These are phyloP conservation scores for Peromyscus maniculatus DNA, from an alignment of 2,113 vertebrate genomes.

Conservation along the genomic window DNA sequence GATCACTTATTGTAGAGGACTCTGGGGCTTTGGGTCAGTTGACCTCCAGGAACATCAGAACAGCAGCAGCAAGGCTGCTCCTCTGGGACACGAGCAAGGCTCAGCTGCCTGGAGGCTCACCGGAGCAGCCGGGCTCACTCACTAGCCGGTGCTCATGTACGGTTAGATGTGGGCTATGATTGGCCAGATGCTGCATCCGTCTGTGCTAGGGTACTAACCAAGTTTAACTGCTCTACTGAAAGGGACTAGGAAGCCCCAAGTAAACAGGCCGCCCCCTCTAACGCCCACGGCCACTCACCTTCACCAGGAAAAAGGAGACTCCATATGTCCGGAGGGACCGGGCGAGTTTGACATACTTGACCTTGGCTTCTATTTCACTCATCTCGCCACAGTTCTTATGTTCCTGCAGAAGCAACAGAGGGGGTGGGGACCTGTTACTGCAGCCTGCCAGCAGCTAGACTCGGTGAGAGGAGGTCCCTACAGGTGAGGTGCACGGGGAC, in stretches of 20 bases:
- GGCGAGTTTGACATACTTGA: slow-evolving; percentile 98
- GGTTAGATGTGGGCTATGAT: background rate
- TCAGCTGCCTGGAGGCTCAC: fast-evolving
- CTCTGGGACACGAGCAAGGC: background rate
- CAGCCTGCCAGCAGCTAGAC: background rate
- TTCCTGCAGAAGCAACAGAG: slow-evolving; percentile 88
- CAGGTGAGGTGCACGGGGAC: no score
- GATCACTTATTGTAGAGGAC: background rate
- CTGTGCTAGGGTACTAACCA: background rate
- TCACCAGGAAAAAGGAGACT: slow-evolving; percentile 98
- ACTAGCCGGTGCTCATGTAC: background rate
- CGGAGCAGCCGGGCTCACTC: background rate
- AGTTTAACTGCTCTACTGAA: background rate
- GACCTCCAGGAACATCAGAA: background rate
- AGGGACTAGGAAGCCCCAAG: background rate
- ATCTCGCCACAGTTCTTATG: slow-evolving; percentile 98
- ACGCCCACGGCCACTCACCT: slow-evolving; percentile 88
- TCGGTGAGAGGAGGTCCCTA: background rate
- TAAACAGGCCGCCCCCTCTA: background rate
- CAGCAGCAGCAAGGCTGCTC: background rate
- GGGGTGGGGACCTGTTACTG: background rate
- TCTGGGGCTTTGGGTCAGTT: background rate
- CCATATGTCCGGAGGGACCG: slow-evolving; percentile 96
- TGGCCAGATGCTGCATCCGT: background rate
- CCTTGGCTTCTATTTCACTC: slow-evolving; percentile 99